Percentiles rank a stretch among this genome's conserved stretches.
phyloP scores from a whole-genome alignment of 2,888 invertebrate genomes.

The Meta bourneti region DNA sequence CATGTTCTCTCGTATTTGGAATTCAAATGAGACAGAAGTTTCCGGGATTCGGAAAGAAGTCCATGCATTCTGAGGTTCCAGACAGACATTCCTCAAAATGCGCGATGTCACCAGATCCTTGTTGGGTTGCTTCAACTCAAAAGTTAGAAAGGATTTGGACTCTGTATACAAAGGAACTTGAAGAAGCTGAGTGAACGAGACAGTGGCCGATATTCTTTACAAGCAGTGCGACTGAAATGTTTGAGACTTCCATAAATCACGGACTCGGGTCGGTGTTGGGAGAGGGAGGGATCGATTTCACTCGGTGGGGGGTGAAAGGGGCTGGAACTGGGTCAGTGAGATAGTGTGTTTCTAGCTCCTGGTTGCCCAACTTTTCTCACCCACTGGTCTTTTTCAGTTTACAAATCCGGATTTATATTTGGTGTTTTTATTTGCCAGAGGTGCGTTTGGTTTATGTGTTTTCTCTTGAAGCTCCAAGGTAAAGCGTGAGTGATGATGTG shows the following conservation, averaged over 20 bases:
- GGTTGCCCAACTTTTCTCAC: no score
- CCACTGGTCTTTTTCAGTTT: not conserved
- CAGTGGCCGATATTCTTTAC: no score
- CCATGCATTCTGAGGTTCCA: no score
- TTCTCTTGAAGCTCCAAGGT: not conserved
- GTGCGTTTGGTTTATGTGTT: not conserved
- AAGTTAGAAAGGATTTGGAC: no score
- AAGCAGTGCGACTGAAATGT: not conserved
- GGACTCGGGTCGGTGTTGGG: not conserved
- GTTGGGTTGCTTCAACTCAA: no score
- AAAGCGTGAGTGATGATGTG: not conserved
- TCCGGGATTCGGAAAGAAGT: no score
- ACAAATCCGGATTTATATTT: not conserved
- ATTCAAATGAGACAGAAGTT: conserved; percentile 8
- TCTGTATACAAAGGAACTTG: no score
- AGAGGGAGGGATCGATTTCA: not conserved
- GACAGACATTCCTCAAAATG: no score
- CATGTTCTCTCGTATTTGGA: not conserved
- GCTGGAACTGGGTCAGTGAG: conserved; percentile 25
- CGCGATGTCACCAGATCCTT: no score
- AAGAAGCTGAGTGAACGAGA: no score
- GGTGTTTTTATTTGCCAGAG: not conserved
- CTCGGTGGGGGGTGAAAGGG: not conserved
- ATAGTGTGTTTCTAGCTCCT: not conserved
- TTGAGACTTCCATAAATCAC: conserved; percentile 31